Conservation (phyloP, 2,797 vertebrate genomes). For the Chelonia mydas region DNA sequence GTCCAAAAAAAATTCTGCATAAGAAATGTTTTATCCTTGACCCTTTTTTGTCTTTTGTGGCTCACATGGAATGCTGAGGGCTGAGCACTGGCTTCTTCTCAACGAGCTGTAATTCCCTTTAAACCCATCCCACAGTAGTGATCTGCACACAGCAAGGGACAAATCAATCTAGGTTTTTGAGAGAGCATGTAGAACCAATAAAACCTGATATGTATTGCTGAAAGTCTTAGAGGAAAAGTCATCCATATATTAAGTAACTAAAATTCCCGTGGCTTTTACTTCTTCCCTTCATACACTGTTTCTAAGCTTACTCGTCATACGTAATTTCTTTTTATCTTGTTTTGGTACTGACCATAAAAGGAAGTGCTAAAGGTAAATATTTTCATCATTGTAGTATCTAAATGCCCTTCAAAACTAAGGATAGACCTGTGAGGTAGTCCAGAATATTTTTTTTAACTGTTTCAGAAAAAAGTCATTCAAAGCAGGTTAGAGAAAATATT, state of each 20-base stretch:
- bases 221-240: not conserved
- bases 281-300: not conserved
- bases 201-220: not conserved
- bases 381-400: not conserved
- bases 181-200: not conserved
- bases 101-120: not conserved
- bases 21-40: not conserved
- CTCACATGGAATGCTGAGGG: not conserved
- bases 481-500: fast-evolving
- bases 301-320: not conserved
- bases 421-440: fast-evolving
- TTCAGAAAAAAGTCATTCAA: fast-evolving
- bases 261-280: not conserved
- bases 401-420: not conserved
- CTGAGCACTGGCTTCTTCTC: not conserved
- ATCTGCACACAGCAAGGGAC: not conserved
- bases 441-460: fast-evolving
- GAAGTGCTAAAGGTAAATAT: not conserved
- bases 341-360: not conserved
- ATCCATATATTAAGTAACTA: conserved; percentile 13
- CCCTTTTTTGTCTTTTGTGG: not conserved
- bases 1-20: not conserved
- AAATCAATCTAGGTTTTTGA: conserved; percentile 11
- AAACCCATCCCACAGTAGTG: not conserved
- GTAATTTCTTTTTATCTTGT: not conserved